Base-by-base conservation (phyloP, 35 echinoderm and acorn worm genomes). In the Acanthaster planci region DNA sequence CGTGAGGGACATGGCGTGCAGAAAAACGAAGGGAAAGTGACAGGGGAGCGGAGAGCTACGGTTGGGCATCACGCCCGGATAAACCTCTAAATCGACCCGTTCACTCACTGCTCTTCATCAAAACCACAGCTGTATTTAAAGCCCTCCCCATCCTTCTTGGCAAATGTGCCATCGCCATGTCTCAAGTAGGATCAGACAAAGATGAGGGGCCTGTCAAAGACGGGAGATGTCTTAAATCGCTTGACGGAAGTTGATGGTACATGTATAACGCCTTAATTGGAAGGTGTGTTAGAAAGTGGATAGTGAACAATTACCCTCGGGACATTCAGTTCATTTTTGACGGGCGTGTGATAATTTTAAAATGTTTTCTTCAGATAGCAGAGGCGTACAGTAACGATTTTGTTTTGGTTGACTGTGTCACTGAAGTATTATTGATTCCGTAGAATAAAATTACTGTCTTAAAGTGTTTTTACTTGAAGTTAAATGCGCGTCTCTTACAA, bases 191-290 rank as follows among this genome's bases (percentile, higher is more conserved):
- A 30, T 12, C 9, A 72, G 3, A 23, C 9, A 2, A 35, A 72
- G 60, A 36, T 30, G 26, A 68, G 60, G 34, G 64, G 64, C 23
- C 64, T 72, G 64, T 72, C 64, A 72, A 26, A 31, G 23, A 72
- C 34, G 64, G 26, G 26, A 26, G 18, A 72, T 31, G 34, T 72
- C 64, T 26, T 72, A 16, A 31, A 26, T 34, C 23, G 64, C 64
- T 31, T 26, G 64, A 29, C 26, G 64, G 64, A 72, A 72, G 7
- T 26, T 31, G 23, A 72, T 36, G 64, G 64, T 72, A n/a, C n/a
- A n/a, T n/a, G n/a, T n/a, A 34, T 35, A 72, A 36, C 64, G 7
- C 30, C 64, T 72, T 72, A 36, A 72, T 72, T 72, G 22, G 64
- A 29, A 47, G 42, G 42, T 47, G 42, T 47, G 42, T 47, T 4